Conservation (phyloP, 2,797 vertebrate species). For the Tympanoctomys barrerae region DNA sequence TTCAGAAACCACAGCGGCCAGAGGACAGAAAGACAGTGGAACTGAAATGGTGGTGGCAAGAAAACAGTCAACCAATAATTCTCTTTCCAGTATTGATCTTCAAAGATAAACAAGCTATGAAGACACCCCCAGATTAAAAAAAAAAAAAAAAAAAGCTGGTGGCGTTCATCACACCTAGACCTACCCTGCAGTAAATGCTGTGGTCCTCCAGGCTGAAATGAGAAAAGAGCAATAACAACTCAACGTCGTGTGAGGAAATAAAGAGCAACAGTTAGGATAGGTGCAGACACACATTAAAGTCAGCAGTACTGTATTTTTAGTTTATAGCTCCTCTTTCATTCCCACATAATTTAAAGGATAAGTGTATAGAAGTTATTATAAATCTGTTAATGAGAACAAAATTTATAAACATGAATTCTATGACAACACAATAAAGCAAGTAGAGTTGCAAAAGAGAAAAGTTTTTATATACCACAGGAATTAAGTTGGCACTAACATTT, state of each 20-base stretch:
- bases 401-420: not conserved
- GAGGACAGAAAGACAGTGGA: not conserved
- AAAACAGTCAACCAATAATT: not conserved
- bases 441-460: not conserved
- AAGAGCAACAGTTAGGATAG: not conserved
- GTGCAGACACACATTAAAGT: not conserved
- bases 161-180: not conserved
- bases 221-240: not conserved
- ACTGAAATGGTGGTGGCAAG: not conserved
- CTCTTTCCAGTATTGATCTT: not conserved
- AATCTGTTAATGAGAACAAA: not conserved
- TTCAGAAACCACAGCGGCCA: not conserved
- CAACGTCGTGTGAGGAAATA: not conserved
- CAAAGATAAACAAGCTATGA: not conserved
- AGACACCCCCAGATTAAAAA: not conserved
- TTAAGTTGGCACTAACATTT: not conserved
- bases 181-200: not conserved
- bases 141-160: not conserved
- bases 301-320: not conserved
- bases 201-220: not conserved
- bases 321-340: not conserved
- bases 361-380: not conserved
- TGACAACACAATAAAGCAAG: not conserved
- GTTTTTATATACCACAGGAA: not conserved
- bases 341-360: not conserved